Percentiles rank a stretch among this genome's conserved stretches.
Evolutionary conservation across 2,888 invertebrate species (phyloP).

Genomic region (Stenodera caucasica): DNA sequence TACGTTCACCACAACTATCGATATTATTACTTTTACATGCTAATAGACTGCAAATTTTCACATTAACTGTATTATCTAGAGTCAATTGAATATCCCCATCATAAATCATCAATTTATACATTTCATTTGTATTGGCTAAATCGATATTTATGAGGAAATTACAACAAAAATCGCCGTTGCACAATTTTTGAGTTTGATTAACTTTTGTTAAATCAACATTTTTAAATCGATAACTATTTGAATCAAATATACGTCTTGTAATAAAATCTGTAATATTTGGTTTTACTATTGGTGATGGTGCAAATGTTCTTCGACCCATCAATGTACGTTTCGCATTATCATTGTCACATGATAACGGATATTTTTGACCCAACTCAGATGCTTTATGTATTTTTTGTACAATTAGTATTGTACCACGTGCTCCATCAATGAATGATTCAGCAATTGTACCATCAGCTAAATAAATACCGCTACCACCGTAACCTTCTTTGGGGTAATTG

Average conservation of each 20-base stretch:
- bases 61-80: slow-evolving; percentile 10
- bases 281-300: not conserved
- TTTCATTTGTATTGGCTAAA: slow-evolving; percentile 27
- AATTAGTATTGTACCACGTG: slow-evolving; percentile 27
- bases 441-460: slow-evolving; percentile 32
- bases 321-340: not conserved
- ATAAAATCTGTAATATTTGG: slow-evolving; percentile 27
- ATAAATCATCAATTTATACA: slow-evolving; percentile 39
- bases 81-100: slow-evolving; percentile 24
- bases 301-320: not conserved
- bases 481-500: slow-evolving; percentile 30
- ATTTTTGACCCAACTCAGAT: not conserved
- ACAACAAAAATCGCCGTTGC: slow-evolving; percentile 37
- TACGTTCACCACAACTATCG: slow-evolving; percentile 34
- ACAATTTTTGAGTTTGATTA: slow-evolving; percentile 30
- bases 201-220: slow-evolving; percentile 27
- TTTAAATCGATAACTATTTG: slow-evolving; percentile 29
- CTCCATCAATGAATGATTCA: slow-evolving; percentile 26
- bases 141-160: slow-evolving; percentile 30
- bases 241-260: slow-evolving; percentile 29
- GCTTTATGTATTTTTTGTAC: slow-evolving; percentile 12
- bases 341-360: not conserved
- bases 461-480: slow-evolving; percentile 41
- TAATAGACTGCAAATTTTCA: slow-evolving; percentile 36
- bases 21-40: slow-evolving; percentile 33